These are phyloP conservation scores for Todiramphus chloris DNA, from an alignment of 2,113 vertebrate species.

Conservation along the genomic window DNA sequence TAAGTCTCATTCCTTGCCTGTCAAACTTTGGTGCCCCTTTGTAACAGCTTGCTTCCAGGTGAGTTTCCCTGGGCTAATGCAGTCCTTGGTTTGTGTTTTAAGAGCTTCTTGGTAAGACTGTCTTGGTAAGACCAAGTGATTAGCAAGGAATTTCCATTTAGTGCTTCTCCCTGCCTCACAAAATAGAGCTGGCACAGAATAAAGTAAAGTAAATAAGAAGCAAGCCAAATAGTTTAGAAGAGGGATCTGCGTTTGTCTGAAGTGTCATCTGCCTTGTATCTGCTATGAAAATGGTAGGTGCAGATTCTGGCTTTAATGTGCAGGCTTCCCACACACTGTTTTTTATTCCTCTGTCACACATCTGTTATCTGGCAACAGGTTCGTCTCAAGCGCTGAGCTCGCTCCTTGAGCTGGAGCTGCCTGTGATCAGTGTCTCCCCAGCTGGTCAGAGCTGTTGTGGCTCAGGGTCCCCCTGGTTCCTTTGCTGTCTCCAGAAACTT, in stretches of 20 bases:
- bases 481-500: neutral
- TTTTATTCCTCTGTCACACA: neutral
- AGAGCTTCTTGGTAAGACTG: neutral
- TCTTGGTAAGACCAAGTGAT: neutral
- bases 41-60: conserved; percentile 38
- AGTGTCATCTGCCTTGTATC: neutral
- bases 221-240: neutral
- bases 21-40: neutral
- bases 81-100: neutral
- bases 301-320: neutral
- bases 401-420: neutral
- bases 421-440: neutral
- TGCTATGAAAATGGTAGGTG: neutral
- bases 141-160: neutral
- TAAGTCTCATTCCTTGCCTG: conserved; percentile 10
- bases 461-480: neutral
- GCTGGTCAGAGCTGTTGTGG: neutral
- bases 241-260: neutral
- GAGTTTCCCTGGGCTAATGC: neutral
- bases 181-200: neutral
- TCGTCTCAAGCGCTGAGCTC: neutral
- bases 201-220: neutral
- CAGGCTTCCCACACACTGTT: neutral
- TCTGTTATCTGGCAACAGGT: neutral
- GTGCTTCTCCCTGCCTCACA: neutral